Conservation (phyloP, 2,888 invertebrate species). For the Tanytarsus gracilentus region DNA sequence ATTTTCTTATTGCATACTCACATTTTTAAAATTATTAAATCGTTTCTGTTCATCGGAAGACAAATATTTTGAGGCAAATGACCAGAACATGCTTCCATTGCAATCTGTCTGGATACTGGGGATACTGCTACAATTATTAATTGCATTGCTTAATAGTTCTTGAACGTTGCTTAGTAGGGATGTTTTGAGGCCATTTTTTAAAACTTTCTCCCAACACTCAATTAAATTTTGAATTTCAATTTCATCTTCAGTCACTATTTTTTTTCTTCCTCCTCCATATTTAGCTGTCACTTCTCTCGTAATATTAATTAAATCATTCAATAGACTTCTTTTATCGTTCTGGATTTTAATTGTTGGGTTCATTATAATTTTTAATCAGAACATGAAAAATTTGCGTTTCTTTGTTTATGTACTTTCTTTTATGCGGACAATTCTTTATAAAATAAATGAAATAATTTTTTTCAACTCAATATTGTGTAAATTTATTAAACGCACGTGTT, state of each 20-base stretch:
- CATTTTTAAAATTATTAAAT: conserved; percentile 58
- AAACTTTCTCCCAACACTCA: conserved; percentile 64
- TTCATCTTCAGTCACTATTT: conserved; percentile 18
- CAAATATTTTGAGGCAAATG: conserved; percentile 65
- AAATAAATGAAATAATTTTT: not conserved
- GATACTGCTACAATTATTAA: no score
- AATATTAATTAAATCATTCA: conserved; percentile 13
- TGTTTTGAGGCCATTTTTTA: conserved; percentile 66
- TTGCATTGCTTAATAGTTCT: conserved; percentile 54
- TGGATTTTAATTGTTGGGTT: conserved; percentile 8
- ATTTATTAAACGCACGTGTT: no score
- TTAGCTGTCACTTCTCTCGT: conserved; percentile 5
- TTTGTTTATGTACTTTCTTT: conserved; percentile 19
- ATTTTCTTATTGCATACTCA: conserved; percentile 32
- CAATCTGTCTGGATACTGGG: no score
- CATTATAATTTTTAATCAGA: not conserved
- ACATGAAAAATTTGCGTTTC: not conserved
- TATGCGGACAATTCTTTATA: no score
- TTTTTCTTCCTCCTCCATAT: not conserved
- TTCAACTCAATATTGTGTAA: not conserved
- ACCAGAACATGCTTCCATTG: conserved; percentile 58
- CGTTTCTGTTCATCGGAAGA: conserved; percentile 83
- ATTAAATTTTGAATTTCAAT: conserved; percentile 46
- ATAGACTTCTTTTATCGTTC: conserved; percentile 5
- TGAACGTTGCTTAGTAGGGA: conserved; percentile 58